Evolutionary conservation across 2,888 invertebrate species (phyloP).

Genomic region (Eupithecia exiguata): DNA sequence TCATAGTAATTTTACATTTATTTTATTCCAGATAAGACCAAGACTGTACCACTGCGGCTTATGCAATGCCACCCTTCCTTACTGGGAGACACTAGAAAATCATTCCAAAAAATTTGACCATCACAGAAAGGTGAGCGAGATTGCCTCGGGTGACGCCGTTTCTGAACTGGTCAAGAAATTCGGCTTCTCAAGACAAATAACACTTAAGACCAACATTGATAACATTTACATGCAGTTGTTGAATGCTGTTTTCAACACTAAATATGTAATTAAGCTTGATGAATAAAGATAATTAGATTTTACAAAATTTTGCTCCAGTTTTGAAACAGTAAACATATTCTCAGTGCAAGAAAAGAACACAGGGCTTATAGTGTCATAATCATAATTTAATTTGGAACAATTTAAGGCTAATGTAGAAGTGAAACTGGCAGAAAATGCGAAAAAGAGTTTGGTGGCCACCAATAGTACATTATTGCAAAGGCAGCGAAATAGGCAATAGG

Average conservation of each 20-base stretch:
- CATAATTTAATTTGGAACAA: background rate
- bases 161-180: constrained; percentile 1
- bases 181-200: constrained; percentile 29
- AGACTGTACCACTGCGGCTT: constrained; percentile 65
- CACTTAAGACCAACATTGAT: constrained; percentile 31
- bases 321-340: background rate
- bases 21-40: constrained; percentile 58
- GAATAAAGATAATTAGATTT: background rate
- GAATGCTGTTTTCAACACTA: constrained; percentile 33
- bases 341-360: background rate
- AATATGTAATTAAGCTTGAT: constrained; percentile 29
- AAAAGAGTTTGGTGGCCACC: no score
- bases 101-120: constrained; percentile 26
- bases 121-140: background rate
- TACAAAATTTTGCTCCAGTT: background rate
- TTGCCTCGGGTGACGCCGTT: background rate
- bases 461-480: no score
- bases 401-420: background rate
- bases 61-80: constrained; percentile 61
- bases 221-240: constrained; percentile 43
- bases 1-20: no score
- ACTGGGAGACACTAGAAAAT: constrained; percentile 49
- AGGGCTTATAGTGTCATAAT: no score
- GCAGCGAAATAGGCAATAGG: no score
- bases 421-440: background rate